phyloP scores from a whole-genome alignment of 2,797 vertebrate species.

The Tachyglossus aculeatus region DNA sequence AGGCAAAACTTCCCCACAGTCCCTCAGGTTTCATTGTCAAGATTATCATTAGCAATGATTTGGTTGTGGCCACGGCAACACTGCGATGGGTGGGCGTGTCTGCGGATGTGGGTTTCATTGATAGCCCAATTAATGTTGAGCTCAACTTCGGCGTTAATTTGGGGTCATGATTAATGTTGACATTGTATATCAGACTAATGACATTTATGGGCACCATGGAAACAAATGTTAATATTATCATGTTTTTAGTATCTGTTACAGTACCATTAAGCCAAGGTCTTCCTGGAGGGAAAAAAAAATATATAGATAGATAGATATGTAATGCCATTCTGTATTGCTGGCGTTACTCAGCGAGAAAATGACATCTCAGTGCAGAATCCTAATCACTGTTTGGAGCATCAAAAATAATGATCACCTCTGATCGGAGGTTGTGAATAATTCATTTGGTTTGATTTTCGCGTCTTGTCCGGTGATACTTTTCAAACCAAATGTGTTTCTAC shows the following conservation, averaged over 20 bases:
- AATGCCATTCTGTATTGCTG: constrained; percentile 49
- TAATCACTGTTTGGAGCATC: constrained; percentile 79
- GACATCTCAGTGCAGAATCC: constrained; percentile 75
- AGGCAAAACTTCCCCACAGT: too few species aligned
- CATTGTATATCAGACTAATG: constrained; percentile 69
- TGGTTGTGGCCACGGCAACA: too few species aligned
- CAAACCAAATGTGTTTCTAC: constrained; percentile 80
- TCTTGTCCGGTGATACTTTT: constrained; percentile 80
- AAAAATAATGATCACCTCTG: constrained; percentile 82
- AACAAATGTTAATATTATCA: constrained; percentile 58
- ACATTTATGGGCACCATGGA: constrained; percentile 65
- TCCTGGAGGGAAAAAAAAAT: constrained; percentile 64
- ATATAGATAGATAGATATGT: constrained; percentile 53
- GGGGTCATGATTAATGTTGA: constrained; percentile 78
- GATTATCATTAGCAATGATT: too few species aligned
- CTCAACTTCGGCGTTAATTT: constrained; percentile 80
- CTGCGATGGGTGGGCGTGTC: too few species aligned
- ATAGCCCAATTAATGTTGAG: constrained; percentile 76
- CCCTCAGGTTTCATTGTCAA: too few species aligned
- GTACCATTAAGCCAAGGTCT: constrained; percentile 55
- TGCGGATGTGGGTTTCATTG: constrained; percentile 62
- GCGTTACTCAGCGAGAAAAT: constrained; percentile 72
- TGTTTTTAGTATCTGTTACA: constrained; percentile 56
- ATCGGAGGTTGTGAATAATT: constrained; percentile 79
- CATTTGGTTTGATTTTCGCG: constrained; percentile 76